Conservation (phyloP, 2,888 invertebrate species). For the Stictocephala bisonia region DNA sequence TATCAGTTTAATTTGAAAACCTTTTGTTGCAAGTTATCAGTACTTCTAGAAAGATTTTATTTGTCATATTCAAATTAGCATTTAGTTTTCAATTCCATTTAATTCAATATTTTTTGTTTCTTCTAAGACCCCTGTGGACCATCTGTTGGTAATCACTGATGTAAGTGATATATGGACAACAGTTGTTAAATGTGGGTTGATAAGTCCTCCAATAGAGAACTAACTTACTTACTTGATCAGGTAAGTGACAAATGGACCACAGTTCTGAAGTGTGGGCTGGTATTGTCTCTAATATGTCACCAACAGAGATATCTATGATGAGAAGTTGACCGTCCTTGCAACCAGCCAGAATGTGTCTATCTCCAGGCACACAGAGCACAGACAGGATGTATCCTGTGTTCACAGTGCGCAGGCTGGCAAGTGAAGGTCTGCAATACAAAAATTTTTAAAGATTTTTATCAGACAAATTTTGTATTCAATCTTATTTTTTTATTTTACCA, state of each 20-base stretch:
- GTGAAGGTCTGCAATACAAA: constrained; percentile 67
- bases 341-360: constrained; percentile 90
- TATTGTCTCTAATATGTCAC: constrained; percentile 82
- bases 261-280: constrained; percentile 86
- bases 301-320: constrained; percentile 86
- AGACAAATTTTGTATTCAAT: constrained; percentile 19
- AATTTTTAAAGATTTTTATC: neutral
- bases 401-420: constrained; percentile 79
- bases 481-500: constrained; percentile 16
- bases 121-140: neutral
- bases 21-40: too few relatives aligned
- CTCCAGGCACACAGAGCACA: constrained; percentile 87
- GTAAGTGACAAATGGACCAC: constrained; percentile 80
- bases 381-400: constrained; percentile 75
- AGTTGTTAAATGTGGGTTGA: too few relatives aligned
- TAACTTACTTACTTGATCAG: constrained; percentile 75
- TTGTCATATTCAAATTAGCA: too few relatives aligned
- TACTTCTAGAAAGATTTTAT: too few relatives aligned
- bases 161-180: too few relatives aligned
- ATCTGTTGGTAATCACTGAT: neutral
- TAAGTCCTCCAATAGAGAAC: too few relatives aligned
- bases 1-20: too few relatives aligned
- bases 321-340: constrained; percentile 85
- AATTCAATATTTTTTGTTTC: too few relatives aligned
- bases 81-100: too few relatives aligned